Evolutionary conservation across 2,113 vertebrate genomes (phyloP), one percentile per base, ranked within the genome.

Genomic region (Drymodes brunneopygia): DNA sequence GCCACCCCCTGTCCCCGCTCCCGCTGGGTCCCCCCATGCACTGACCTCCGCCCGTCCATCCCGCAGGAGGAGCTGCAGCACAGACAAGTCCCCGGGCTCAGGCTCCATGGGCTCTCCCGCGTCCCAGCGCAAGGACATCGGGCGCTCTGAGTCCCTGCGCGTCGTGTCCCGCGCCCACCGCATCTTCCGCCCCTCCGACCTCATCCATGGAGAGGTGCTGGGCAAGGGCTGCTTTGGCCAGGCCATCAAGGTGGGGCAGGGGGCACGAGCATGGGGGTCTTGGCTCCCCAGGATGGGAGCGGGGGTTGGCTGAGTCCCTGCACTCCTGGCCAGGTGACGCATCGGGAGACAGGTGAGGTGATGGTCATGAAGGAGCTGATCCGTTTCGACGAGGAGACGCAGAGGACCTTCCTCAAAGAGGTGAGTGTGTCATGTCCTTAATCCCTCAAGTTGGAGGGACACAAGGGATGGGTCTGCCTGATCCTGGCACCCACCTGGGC

Each of bases 331-430:
- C 94, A 99, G 99, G 99, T 99, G 94, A 99, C 99, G 0, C 99
- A 99, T 95, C 98, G 97, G 83, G 99, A 99, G 96, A 99, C 99
- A 0, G 99, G 99, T 0, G 99, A 99, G 97, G 99, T 99, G 97
- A 99, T 99, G 99, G 99, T 99, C 73, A 99, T 99, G 99, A 99
- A 99, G 97, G 99, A 99, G 92, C 95, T 99, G 90, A 99, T 99
- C 86, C 98, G 99, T 22, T 99, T 99, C 0, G 99, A 99, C 0
- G 99, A 99, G 73, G 99, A 99, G 93, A 99, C 99, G 0, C 99
- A 99, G 96, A 98, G 98, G 93, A 99, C 99, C 2, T 99, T 99
- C 96, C 98, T 99, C 42, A 99, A 99, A 96, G 99, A 99, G 98
- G 99, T 98, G 64, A 94, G 97, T 5, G 1, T 58, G 16, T 18